Base-by-base conservation (phyloP, 30 jellyfish, hydroid and myxozoan genomes). In the Hydractinia symbiolongicarpus region DNA sequence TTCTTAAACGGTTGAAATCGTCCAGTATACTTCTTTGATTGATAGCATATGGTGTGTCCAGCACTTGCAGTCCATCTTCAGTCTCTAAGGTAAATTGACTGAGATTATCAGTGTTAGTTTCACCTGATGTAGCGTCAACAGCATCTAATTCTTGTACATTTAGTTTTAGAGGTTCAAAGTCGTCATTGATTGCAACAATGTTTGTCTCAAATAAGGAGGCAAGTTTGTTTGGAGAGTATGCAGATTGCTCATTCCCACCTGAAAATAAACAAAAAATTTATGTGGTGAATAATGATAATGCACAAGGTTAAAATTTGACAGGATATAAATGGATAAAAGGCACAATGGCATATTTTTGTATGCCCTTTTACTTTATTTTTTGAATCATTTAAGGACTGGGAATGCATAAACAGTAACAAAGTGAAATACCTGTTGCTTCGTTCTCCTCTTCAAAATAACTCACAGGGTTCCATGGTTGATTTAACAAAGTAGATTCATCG, bases 381-480 rank as follows among this genome's bases (percentile, higher is more conserved):
- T 30, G 2, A 30, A 30, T 30, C 44, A 30, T 30, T 2, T 30
- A 30, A 2, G 44, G 44, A 30, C 44, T 30, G 44, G 44, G 44
- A 30, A 30, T 30, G 44, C 44, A 30, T 30, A 30, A 30, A 30
- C 44, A 30, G 44, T 30, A 30, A 30, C 44, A 30, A 30, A 30
- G 44, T 30, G 44, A 44, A 7, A 7, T 64, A 64, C 74, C 74
- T 64, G 74, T 64, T 64, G 74, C 83, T 40, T 75, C 92, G 13
- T 73, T 84, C 72, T 93, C 96, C 64, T 94, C 99, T 14, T 84
- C 94, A 67, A 88, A 85, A 82, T 94, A 94, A 67, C 96, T 94
- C 58, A 88, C 95, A 6, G 96, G 99, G 53, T 83, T 90, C 99
- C 99, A 94, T 13, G 99, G 99, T 81, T 88, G 90, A 67, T 91